A percentile compares a stretch with the other conserved stretches of the same genome.
These are phyloP conservation scores for Acheta domesticus DNA, from an alignment of 2,888 invertebrate species.

Conservation along the genomic window DNA sequence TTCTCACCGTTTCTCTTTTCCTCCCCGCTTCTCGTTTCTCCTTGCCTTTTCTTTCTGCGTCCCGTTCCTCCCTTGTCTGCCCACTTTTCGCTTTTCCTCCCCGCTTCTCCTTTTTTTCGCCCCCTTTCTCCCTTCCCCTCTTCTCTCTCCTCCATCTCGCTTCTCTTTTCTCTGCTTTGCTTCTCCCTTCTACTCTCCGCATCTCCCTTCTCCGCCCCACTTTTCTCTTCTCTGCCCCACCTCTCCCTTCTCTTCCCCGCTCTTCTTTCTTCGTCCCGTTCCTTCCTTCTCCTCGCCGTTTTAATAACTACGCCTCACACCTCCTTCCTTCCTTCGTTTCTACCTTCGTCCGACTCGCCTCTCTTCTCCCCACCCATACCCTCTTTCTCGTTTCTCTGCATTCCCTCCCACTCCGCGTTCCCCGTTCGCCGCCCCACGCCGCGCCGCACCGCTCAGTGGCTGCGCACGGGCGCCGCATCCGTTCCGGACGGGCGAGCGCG, in stretches of 20 bases:
- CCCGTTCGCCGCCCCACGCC: not conserved
- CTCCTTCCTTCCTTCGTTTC: not conserved
- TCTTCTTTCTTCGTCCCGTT: not conserved
- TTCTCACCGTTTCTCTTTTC: not conserved
- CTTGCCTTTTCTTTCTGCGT: not conserved
- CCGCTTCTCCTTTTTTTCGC: too few relatives aligned
- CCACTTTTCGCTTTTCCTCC: too few relatives aligned
- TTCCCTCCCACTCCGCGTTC: not conserved
- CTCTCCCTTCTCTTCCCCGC: not conserved
- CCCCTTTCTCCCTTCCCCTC: too few relatives aligned
- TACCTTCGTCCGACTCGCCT: not conserved
- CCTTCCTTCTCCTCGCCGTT: too few relatives aligned
- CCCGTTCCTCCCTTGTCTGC: not conserved
- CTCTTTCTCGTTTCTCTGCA: not conserved
- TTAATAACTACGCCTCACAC: not conserved
- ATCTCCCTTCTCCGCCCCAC: not conserved
- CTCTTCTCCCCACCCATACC: not conserved
- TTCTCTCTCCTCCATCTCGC: too few relatives aligned
- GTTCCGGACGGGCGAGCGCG: too few relatives aligned
- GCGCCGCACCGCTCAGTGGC: not conserved
- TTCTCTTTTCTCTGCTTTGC: not conserved
- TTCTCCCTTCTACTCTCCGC: not conserved
- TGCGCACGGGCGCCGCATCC: too few relatives aligned
- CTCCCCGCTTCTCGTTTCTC: not conserved
- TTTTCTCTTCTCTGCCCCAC: accelerated